Evolutionary conservation across 2,113 vertebrate genomes (phyloP), one percentile per base, ranked within the genome.

Genomic region (Oreochromis spilurus): DNA sequence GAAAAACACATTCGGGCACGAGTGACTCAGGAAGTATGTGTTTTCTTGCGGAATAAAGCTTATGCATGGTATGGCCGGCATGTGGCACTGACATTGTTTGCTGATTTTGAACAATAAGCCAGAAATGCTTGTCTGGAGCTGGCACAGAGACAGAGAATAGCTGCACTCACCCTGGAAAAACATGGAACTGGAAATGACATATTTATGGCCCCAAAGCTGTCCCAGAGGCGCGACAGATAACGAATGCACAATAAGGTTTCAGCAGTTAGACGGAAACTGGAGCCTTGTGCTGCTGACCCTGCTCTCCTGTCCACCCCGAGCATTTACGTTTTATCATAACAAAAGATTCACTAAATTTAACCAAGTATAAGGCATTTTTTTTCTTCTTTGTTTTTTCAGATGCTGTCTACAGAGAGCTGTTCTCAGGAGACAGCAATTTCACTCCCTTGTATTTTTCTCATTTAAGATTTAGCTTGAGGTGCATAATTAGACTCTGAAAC

Each of bases 291-390:
- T 16, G 21, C 62, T 87, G 89, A 87, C 83, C 86, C 84, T 70
- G 19, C 80, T 82, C 90, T 93, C 62, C 77, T 29, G 57, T 50
- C 77, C 43, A 84, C 83, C 89, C 85, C 67, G 34, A 86, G 43
- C 79, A 91, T 83, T 82, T 79, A 82, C 2, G 13, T 82, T 84
- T 92, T 57, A 92, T 94, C 90, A 91, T 79, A 93, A 95, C 93
- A 96, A 93, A 89, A 84, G 81, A 58, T 21, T 14, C 54, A 70
- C 84, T 91, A 88, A 87, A 91, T 92, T 93, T 93, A 94, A 58
- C 79, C 3, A 38, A 54, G 88, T 80, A 89, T 80, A 52, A 92
- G 62, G 82, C 79, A 6, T 11, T 53, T 78, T 83, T 83, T 29
- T 78, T 57, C 72, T 48, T 65, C 86, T 82, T 86, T 57, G 36